phyloP scores from a whole-genome alignment of 2,113 vertebrate species.

The Nycticorax nycticorax region DNA sequence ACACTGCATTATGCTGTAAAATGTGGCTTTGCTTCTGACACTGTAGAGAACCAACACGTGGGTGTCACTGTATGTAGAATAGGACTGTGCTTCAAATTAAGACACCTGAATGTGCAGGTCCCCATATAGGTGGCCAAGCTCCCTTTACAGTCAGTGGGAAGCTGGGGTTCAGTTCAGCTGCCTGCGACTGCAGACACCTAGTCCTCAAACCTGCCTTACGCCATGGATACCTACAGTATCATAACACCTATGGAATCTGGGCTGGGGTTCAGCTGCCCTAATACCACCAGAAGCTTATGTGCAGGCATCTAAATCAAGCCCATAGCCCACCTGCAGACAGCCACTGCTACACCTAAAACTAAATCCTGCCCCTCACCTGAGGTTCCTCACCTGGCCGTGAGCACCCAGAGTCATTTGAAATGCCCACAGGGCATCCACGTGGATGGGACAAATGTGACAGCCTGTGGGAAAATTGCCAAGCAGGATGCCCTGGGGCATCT shows the following conservation, averaged over 20 bases:
- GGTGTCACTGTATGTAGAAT: neutral
- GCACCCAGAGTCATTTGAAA: neutral
- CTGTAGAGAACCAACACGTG: neutral
- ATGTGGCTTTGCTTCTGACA: neutral
- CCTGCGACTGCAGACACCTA: accelerated
- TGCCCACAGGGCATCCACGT: neutral
- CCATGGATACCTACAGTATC: neutral
- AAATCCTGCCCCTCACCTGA: neutral
- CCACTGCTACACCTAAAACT: neutral
- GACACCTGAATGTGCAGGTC: neutral
- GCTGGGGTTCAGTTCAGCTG: neutral
- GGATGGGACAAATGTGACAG: neutral
- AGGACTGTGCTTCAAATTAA: neutral
- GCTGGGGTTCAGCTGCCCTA: neutral
- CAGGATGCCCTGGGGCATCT: neutral
- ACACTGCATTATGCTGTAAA: neutral
- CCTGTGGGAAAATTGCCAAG: neutral
- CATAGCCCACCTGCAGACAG: neutral
- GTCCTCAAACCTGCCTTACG: accelerated
- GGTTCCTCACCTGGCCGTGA: neutral
- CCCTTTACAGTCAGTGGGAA: neutral
- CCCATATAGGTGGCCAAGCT: neutral
- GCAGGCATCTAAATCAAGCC: neutral
- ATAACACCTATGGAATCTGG: neutral
- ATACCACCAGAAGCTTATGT: neutral